Percentiles rank a stretch among this genome's conserved stretches.
Evolutionary conservation across 2,888 invertebrate genomes (phyloP).

Genomic region (Acronicta leporina): DNA sequence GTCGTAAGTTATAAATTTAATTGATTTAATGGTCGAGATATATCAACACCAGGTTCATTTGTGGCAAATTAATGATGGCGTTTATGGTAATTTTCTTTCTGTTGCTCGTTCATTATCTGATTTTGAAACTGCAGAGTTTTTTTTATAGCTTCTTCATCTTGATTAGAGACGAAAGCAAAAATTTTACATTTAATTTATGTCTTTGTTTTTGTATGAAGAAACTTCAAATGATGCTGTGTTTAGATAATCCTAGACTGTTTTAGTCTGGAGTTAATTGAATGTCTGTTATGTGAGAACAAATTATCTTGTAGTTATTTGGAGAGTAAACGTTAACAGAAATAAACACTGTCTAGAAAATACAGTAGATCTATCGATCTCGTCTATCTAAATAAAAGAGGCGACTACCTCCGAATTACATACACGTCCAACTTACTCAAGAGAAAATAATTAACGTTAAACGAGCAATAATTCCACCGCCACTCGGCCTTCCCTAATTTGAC

Average conservation of each 20-base stretch:
- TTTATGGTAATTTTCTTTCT: conserved; percentile 53
- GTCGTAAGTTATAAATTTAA: conserved; percentile 68
- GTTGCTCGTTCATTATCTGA: conserved; percentile 46
- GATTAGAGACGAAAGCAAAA: conserved; percentile 35
- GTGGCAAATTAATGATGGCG: conserved; percentile 63
- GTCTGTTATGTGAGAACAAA: conserved; percentile 9
- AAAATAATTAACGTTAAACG: conserved; percentile 64
- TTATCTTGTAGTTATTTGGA: conserved; percentile 3
- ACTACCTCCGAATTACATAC: conserved; percentile 49
- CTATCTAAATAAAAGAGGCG: conserved; percentile 35
- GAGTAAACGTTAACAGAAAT: conserved; percentile 6
- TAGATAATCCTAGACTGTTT: conserved; percentile 8
- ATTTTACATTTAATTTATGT: conserved; percentile 43
- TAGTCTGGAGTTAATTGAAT: conserved; percentile 13
- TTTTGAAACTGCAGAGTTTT: conserved; percentile 44
- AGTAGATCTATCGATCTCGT: conserved; percentile 29
- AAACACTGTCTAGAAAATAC: conserved; percentile 4
- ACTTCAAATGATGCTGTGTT: conserved; percentile 9
- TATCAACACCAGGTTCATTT: conserved; percentile 67
- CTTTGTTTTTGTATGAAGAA: conserved; percentile 41
- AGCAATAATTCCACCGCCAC: conserved; percentile 62
- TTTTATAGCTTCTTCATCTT: conserved; percentile 40
- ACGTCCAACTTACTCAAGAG: conserved; percentile 54
- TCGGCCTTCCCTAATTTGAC: conserved; percentile 67
- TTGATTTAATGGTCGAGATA: conserved; percentile 71